Conservation (phyloP, 1,140 invertebrate genomes). For the Drosophila jambulina region DNA sequence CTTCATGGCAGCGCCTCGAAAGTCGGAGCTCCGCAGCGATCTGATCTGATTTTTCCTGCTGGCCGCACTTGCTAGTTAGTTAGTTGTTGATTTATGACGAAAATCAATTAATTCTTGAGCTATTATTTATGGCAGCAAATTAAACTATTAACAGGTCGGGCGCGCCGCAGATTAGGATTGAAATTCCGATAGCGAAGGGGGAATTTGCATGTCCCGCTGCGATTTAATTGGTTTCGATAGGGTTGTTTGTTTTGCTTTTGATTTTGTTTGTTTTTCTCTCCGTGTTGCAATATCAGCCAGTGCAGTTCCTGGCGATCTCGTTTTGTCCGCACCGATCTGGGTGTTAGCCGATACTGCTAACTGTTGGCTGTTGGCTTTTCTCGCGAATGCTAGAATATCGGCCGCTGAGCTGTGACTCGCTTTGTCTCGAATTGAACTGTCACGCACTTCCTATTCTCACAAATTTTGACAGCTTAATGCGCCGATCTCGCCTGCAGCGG, state of each 20-base stretch:
- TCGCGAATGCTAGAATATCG: conserved; percentile 14
- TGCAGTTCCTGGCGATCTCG: conserved; percentile 22
- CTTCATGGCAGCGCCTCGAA: conserved; percentile 58
- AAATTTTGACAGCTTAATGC: conserved; percentile 82
- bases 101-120: conserved; percentile 62
- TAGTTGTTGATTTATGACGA: conserved; percentile 63
- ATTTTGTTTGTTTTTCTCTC: background rate
- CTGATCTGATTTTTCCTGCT: conserved; percentile 9
- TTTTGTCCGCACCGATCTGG: conserved; percentile 16
- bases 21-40: conserved; percentile 19
- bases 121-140: conserved; percentile 56
- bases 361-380: background rate
- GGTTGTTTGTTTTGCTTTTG: background rate
- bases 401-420: conserved; percentile 14
- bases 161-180: conserved; percentile 28
- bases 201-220: conserved; percentile 37
- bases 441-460: conserved; percentile 83
- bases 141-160: conserved; percentile 61
- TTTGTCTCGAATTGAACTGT: conserved; percentile 67
- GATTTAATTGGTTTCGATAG: conserved; percentile 41
- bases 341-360: background rate
- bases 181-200: conserved; percentile 21
- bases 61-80: conserved; percentile 23
- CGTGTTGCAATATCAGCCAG: background rate
- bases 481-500: conserved; percentile 61